Conservation (phyloP, 1,140 invertebrate species). For the Drosophila cardini region DNA sequence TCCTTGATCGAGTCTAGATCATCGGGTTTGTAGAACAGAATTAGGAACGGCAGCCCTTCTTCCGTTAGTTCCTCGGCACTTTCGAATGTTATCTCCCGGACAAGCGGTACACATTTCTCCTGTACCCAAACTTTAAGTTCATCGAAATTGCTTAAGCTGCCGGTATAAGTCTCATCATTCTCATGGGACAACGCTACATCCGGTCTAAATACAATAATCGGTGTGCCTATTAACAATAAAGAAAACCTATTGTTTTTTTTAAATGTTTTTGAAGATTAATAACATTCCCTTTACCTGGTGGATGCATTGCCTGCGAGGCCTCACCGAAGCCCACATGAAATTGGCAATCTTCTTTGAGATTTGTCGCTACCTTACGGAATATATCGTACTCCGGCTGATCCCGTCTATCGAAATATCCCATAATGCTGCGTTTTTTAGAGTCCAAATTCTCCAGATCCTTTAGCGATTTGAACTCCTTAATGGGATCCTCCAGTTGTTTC, state of each 20-base stretch:
- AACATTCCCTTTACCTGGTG: slow-evolving; percentile 86
- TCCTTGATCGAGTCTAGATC: slow-evolving; percentile 94
- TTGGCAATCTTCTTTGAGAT: slow-evolving; percentile 97
- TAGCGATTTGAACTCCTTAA: slow-evolving; percentile 91
- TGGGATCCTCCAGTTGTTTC: slow-evolving; percentile 96
- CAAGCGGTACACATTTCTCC: slow-evolving; percentile 94
- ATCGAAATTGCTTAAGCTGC: slow-evolving; percentile 90
- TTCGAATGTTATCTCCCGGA: slow-evolving; percentile 98
- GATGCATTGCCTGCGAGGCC: slow-evolving; percentile 92
- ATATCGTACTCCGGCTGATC: slow-evolving; percentile 92
- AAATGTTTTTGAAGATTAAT: neutral
- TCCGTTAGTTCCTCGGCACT: slow-evolving; percentile 99
- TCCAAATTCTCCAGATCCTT: slow-evolving; percentile 92
- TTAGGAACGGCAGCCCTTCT: slow-evolving; percentile 99
- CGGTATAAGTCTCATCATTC: slow-evolving; percentile 92
- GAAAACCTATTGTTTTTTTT: neutral
- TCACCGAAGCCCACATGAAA: slow-evolving; percentile 98
- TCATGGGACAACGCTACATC: slow-evolving; percentile 92
- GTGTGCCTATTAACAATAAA: slow-evolving; percentile 85
- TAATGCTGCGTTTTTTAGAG: slow-evolving; percentile 95
- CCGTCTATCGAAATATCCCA: slow-evolving; percentile 96
- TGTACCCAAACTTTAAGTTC: slow-evolving; percentile 94
- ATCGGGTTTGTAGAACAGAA: slow-evolving; percentile 96
- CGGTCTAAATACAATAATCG: slow-evolving; percentile 92
- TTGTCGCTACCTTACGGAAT: slow-evolving; percentile 92